Evolutionary conservation across 2,797 vertebrate genomes (phyloP).

Genomic region (Emys orbicularis): DNA sequence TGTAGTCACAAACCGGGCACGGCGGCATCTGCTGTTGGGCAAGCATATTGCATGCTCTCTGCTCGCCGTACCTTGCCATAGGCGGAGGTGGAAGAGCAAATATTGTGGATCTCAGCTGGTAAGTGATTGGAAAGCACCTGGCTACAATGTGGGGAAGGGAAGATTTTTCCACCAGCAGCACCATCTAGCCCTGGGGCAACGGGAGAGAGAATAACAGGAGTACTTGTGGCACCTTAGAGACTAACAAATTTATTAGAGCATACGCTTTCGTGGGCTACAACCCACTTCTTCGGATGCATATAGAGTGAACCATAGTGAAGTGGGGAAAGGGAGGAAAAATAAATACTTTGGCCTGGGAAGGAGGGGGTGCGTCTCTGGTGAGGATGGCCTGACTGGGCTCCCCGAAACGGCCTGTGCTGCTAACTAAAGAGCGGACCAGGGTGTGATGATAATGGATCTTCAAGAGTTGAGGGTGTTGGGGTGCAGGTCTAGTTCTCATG

Average conservation of each 20-base stretch:
- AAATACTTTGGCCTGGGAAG: background rate
- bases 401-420: background rate
- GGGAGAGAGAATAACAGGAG: background rate
- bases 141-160: background rate
- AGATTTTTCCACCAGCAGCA: background rate
- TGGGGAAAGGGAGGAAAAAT: background rate
- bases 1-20: background rate
- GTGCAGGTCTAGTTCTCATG: background rate
- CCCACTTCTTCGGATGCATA: too few species aligned
- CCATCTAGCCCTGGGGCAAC: fast-evolving
- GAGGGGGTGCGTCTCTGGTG: too few species aligned
- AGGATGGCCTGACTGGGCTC: background rate
- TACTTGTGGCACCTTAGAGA: too few species aligned
- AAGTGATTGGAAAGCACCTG: background rate
- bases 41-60: background rate
- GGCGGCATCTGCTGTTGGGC: background rate
- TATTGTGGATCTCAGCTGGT: background rate
- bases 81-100: background rate
- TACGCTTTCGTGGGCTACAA: too few species aligned
- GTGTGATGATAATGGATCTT: background rate
- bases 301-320: too few species aligned
- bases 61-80: background rate
- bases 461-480: fast-evolving
- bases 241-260: too few species aligned
- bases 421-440: background rate